phyloP scores from a whole-genome alignment of 2,888 invertebrate species.

The Lasius fuliginosus region DNA sequence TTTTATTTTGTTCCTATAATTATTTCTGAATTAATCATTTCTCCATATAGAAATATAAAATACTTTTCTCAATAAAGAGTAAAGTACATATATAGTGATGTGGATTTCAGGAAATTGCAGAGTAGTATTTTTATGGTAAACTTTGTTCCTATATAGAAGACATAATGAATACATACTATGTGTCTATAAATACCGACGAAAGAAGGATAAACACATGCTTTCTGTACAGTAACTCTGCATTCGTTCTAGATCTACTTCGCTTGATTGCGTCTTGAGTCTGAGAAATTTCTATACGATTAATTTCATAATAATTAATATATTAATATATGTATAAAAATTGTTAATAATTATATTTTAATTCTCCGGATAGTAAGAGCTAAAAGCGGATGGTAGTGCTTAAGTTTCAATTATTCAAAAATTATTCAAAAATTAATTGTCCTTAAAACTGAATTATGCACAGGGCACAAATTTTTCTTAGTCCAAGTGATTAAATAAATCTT shows the following conservation, averaged over 20 bases:
- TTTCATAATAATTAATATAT: not conserved
- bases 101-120: not conserved
- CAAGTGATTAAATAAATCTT: no score
- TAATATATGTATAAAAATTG: not conserved
- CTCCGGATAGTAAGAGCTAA: no score
- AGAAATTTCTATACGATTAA: not conserved
- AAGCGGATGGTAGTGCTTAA: no score
- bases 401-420: no score
- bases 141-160: constrained; percentile 21
- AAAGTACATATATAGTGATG: not conserved
- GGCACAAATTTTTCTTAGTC: no score
- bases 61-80: not conserved
- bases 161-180: constrained; percentile 57
- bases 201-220: constrained; percentile 71
- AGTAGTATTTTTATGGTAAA: constrained; percentile 6
- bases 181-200: constrained; percentile 77
- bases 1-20: not conserved
- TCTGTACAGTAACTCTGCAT: constrained; percentile 5
- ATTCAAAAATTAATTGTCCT: no score
- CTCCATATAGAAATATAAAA: not conserved
- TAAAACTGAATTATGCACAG: no score
- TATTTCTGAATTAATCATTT: not conserved
- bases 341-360: not conserved
- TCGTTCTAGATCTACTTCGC: constrained; percentile 23
- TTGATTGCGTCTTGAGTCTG: not conserved